Evolutionary conservation across 2,113 vertebrate genomes (phyloP), one percentile per base, ranked within the genome.

Genomic region (Micronisus gabar): DNA sequence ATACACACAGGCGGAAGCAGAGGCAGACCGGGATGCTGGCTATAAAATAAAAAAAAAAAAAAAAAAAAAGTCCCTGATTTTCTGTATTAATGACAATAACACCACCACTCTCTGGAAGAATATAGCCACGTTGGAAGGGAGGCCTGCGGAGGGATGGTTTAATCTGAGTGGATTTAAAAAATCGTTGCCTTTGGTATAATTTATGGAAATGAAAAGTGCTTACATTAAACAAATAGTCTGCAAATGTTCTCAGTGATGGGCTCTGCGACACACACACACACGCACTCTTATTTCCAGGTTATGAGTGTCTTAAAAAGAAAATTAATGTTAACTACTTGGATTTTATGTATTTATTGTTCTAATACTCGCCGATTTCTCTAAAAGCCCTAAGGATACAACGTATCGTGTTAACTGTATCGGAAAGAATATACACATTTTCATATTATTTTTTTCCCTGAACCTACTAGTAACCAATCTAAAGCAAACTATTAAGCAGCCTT

Each of bases 201-300:
- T 97, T 97, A 97, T 97, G 96, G 98, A 98, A 98, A 98, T 95
- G 91, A 85, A 95, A 98, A 98, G 92, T 90, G 95, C 89, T 97
- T 96, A 93, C 82, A 88, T 94, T 95, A 97, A 97, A 97, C 89
- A 93, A 93, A 93, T 75, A 91, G 68, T 73, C 90, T 65, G 73
- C 56, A 95, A 96, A 94, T 58, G 90, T 96, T 90, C 94, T 88
- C 93, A 67, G 79, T 5, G 92, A 80, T 86, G 91, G 79, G 58
- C 43, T 88, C 75, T 36, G 70, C 53, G 14, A 59, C 81, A 68
- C 86, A 59, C 81, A 68, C 86, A 59, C 81, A 68, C 86, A 85
- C 9, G 26, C 81, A 27, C 87, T 80, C 74, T 62, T 85, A 67
- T 88, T 95, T 88, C 73, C 72, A 93, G 88, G 73, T 91, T 92